Conservation (phyloP, 2,797 vertebrate genomes). For the Phoebastria nigripes region DNA sequence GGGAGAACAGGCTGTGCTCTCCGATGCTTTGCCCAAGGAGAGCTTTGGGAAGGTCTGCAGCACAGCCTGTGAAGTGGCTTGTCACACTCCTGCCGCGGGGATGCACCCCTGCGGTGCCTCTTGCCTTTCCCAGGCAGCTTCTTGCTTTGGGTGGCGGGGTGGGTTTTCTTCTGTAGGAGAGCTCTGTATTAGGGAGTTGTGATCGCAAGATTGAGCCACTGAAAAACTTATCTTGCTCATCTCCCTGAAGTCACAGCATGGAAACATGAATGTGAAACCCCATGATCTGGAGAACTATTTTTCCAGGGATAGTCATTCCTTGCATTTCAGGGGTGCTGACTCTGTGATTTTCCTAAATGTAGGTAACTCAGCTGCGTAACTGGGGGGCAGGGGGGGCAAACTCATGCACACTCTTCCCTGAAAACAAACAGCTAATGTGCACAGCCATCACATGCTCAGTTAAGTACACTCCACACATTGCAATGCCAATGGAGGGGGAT, state of each 20-base stretch:
- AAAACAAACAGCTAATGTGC: background rate
- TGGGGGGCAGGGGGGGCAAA: background rate
- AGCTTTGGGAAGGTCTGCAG: background rate
- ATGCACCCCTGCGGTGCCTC: background rate
- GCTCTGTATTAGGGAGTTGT: background rate
- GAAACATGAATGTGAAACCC: background rate
- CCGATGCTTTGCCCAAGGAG: background rate
- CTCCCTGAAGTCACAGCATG: background rate
- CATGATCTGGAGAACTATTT: background rate
- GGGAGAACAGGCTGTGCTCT: background rate
- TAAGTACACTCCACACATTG: background rate
- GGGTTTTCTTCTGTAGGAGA: background rate
- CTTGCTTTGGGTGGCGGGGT: background rate
- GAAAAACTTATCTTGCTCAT: background rate
- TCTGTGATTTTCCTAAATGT: background rate
- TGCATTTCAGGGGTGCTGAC: background rate
- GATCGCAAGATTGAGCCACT: background rate
- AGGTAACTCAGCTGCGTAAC: background rate
- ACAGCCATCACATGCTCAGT: background rate
- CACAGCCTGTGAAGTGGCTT: background rate
- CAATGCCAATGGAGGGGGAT: background rate
- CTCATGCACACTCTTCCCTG: background rate
- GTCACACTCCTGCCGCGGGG: rapidly evolving
- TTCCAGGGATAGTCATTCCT: background rate
- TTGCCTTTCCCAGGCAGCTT: background rate